Evolutionary conservation across 1,140 invertebrate genomes (phyloP), one percentile per base, ranked within the genome.

Genomic region (Apis florea): DNA sequence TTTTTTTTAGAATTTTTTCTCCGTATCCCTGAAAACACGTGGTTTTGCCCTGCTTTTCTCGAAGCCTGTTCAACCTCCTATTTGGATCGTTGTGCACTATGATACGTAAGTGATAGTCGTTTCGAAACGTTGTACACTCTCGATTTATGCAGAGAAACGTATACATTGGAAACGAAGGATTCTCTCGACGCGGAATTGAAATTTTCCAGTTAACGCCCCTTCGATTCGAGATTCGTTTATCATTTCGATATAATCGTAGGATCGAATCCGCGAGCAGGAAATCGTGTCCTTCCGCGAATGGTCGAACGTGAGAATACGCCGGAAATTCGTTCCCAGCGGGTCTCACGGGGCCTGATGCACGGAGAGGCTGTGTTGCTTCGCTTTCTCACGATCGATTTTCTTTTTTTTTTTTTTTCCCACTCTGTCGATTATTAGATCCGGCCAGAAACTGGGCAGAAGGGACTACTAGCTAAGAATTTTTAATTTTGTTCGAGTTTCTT

Each of bases 271-370:
- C 83, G 58, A 19, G 31, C 66, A 71, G 73, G 63, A 82, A 82
- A 82, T 77, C 70, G 61, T 61, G 64, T 77, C 72, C 72, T 80
- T 85, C 54, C 51, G 61, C 69, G 79, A 79, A 80, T 24, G 54
- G 53, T 51, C 53, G 64, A 85, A 85, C 79, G 83, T 85, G 84
- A 85, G 84, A 85, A 85, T 85, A 85, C 47, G 72, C 78, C 79
- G 83, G 83, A 85, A 85, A 77, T 85, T 24, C 81, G 76, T 85
- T 85, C 83, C 73, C 83, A 85, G 58, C 56, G 63, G 63, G 76
- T 85, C 77, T 82, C 49, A 61, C 21, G 59, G 26, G 31, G 31
- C 64, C 82, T 61, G 67, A 85, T 40, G 68, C n/a, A 40, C 31
- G 31, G 31, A 40, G 15, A 11, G 26, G 31, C 61, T 17, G 47